Evolutionary conservation across 1,140 invertebrate species (phyloP).

Genomic region (Macrobrachium nipponense): DNA sequence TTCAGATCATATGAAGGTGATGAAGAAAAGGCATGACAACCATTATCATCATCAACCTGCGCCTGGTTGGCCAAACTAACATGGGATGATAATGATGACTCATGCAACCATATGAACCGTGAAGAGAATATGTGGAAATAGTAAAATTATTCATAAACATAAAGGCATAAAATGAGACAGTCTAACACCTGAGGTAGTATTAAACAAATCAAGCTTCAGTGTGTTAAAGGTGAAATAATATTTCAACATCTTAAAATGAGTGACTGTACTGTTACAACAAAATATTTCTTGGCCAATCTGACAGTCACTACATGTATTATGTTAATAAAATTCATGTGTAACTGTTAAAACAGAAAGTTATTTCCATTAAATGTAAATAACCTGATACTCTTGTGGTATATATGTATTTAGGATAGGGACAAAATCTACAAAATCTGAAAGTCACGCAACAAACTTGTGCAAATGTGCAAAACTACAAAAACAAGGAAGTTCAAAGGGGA

Average conservation of each 20-base stretch:
- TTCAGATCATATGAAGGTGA: slow-evolving; percentile 17
- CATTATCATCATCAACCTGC: slow-evolving; percentile 12
- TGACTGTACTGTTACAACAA: too few species aligned
- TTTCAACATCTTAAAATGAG: too few species aligned
- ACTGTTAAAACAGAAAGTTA: not conserved
- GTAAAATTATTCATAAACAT: not conserved
- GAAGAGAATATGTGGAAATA: slow-evolving; percentile 13
- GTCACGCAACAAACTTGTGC: slow-evolving; percentile 37
- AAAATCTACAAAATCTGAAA: slow-evolving; percentile 45
- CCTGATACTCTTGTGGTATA: not conserved
- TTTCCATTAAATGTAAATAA: not conserved
- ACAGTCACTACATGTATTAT: too few species aligned
- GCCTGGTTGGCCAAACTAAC: slow-evolving; percentile 33
- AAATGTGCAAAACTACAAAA: slow-evolving; percentile 33
- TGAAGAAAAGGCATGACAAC: not conserved
- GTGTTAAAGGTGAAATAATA: too few species aligned
- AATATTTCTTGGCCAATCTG: too few species aligned
- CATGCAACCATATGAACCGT: not conserved
- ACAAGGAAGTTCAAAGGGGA: not conserved
- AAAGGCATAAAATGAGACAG: not conserved
- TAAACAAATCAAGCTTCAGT: too few species aligned
- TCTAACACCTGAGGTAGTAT: too few species aligned
- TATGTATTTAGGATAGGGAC: slow-evolving; percentile 22
- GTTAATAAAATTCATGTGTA: not conserved
- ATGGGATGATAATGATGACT: not conserved